A percentile compares a stretch with the other conserved stretches of the same genome.
These are phyloP conservation scores for Gallinago undulata DNA, from an alignment of 2,113 vertebrate species.

Conservation along the genomic window DNA sequence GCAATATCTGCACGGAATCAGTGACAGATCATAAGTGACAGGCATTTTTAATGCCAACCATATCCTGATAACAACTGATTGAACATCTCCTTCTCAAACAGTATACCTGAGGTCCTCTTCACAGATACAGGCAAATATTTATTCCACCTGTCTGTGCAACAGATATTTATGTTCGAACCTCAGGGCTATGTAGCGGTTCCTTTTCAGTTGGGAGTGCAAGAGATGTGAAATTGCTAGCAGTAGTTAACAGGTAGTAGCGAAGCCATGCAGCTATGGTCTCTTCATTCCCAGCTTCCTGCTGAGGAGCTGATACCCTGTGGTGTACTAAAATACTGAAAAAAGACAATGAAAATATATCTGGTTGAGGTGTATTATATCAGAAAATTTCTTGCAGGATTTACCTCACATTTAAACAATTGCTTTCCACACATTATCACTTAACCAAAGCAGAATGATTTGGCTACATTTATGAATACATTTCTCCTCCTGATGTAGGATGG, in stretches of 20 bases:
- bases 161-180: neutral
- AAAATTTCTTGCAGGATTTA: neutral
- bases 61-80: neutral
- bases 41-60: neutral
- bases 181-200: neutral
- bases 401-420: neutral
- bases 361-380: neutral
- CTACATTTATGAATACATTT: neutral
- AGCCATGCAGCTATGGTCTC: neutral
- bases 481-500: neutral
- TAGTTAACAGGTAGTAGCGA: neutral
- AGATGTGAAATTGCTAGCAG: neutral
- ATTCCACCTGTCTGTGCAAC: neutral
- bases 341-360: neutral
- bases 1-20: neutral
- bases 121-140: neutral
- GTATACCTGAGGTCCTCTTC: neutral
- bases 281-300: neutral
- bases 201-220: neutral
- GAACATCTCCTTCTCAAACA: neutral
- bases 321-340: neutral
- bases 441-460: neutral
- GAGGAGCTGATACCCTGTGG: neutral
- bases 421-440: neutral
- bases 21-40: neutral